Evolutionary conservation across 2,113 vertebrate species (phyloP), one percentile per base, ranked within the genome.

Genomic region (Oryzias curvinotus): DNA sequence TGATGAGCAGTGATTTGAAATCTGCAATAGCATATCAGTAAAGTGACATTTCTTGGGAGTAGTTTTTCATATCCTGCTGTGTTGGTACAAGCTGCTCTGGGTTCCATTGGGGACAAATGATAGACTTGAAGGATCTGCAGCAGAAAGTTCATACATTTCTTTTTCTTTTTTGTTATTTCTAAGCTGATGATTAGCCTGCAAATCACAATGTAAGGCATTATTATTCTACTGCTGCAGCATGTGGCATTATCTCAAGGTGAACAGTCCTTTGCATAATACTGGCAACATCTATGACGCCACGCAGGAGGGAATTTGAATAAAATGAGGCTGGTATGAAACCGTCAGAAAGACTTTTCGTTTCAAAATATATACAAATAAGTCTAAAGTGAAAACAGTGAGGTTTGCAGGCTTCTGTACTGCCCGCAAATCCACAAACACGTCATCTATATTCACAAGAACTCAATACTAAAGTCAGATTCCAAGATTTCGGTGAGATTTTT

Each of bases 191-290:
- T 71, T 62, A 58, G 54, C 15, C 21, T 81, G 62, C 79, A 46
- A 19, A 44, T 71, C 57, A 66, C 62, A 65, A 36, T 71, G 57
- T 28, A 10, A 1, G 23, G 30, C 52, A 21, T 73, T 81, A 66
- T 53, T 81, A 67, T 79, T 81, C 70, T 28, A n/a, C 69, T 65
- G 46, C n/a, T 28, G 51, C 59, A 44, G 54, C 61, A 30, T 57
- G 6, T 42, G 59, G 51, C 61, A 52, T 57, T 73, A 61, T 53
- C 52, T 78, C 57, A 83, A 84, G 76, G 71, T 82, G 69, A 83
- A 51, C 28, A 55, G 42, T 28, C 42, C 14, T 63, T 45, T 56
- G 44, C 54, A 45, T 73, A 57, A 77, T 62, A 54, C 44, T 23
- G 17, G 74, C 52, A 62, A 67, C 51, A 54, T 72, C 47, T 52